A percentile compares a stretch with the other conserved stretches of the same genome.
Conservation (phyloP, 2,888 invertebrate species). For the Hyposoter didymator region DNA sequence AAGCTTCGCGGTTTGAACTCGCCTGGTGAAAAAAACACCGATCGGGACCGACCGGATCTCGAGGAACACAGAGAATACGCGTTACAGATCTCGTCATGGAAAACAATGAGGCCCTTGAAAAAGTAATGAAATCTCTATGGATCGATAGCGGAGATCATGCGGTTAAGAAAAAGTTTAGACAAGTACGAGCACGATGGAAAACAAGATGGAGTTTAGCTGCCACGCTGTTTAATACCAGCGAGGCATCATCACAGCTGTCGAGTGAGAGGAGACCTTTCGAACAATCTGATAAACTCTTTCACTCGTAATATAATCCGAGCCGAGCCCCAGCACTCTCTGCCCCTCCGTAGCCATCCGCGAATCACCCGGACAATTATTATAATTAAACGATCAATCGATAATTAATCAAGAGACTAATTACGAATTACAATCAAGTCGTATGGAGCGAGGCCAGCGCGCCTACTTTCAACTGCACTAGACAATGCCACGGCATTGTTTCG, state of each 20-base stretch:
- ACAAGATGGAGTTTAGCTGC: neutral
- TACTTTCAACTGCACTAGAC: constrained; percentile 74
- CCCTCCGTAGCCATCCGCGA: constrained; percentile 25
- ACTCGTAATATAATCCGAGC: constrained; percentile 60
- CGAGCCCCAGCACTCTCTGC: constrained; percentile 32
- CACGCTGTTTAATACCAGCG: neutral
- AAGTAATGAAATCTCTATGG: constrained; percentile 53
- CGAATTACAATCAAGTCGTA: constrained; percentile 75
- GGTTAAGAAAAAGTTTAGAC: constrained; percentile 22
- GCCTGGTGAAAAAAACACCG: constrained; percentile 46
- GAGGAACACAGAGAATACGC: neutral
- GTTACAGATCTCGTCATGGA: constrained; percentile 2
- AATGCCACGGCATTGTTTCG: constrained; percentile 79
- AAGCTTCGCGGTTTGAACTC: constrained; percentile 25
- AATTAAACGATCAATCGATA: constrained; percentile 82
- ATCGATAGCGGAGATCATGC: constrained; percentile 48
- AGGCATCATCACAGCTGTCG: constrained; percentile 26
- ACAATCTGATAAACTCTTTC: constrained; percentile 61
- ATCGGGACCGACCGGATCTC: constrained; percentile 1
- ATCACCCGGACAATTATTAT: constrained; percentile 77
- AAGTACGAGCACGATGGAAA: neutral
- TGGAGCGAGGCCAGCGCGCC: constrained; percentile 41
- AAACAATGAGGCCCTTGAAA: constrained; percentile 59
- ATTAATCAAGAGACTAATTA: constrained; percentile 82
- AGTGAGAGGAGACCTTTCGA: constrained; percentile 64